Base-by-base conservation (phyloP, 1,140 invertebrate genomes). In the Drosophila murphyi region DNA sequence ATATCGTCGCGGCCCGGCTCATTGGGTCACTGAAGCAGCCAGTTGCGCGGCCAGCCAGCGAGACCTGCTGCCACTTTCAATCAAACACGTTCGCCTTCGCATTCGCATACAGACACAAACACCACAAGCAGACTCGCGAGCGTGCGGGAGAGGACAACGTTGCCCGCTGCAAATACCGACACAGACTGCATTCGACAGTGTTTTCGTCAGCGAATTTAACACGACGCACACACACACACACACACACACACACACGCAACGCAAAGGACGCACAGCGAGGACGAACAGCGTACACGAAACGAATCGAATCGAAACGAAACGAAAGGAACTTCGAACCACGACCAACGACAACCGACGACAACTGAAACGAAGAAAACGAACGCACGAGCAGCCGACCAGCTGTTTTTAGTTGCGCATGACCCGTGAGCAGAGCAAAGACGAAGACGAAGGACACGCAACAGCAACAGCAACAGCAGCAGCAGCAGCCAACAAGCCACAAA, bases 121-220 rank as follows among this genome's bases (percentile, higher is more conserved):
- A 39, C 37, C 5, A 7, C 6, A 28, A 28, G 34, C n/a, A 65
- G 34, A 45, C 28, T 45, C 3, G 41, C 20, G 34, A 45, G 56
- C 32, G 20, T 57, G 64, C 62, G 54, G 35, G 45, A 65, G 51
- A 55, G 59, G 55, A 55, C 50, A 68, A 68, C 78, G 82, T 87
- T 86, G 75, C 72, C 60, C 72, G 72, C 70, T 87, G 83, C 76
- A 87, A 76, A 87, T 80, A 78, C 83, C 83, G 83, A 88, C 80
- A 79, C 74, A 72, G 86, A 87, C 83, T 87, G 83, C 83, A 87
- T 78, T 78, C 76, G 70, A 54, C 48, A 50, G 74, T 83, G 77
- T 79, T 87, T 73, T 72, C 72, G 57, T 73, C 68, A 12, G 71
- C 63, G 67, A 81, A 80, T 86, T 82, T 78, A 83, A 82, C 34